Percentiles rank a stretch among this genome's conserved stretches.
phyloP scores from a whole-genome alignment of 2,888 invertebrate species.

The Buathra laborator region DNA sequence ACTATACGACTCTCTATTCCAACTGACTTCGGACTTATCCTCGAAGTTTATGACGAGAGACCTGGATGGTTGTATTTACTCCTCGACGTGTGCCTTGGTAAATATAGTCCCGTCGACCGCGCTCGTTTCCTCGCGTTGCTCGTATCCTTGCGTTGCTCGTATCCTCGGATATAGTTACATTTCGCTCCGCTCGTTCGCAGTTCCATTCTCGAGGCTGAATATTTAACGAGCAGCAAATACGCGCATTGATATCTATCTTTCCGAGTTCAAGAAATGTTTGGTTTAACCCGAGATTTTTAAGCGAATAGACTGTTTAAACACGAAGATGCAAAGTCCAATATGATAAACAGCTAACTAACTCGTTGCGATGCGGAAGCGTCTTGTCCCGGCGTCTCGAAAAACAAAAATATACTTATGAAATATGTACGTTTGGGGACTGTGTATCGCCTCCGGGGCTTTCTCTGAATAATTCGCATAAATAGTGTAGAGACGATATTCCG shows the following conservation, averaged over 20 bases:
- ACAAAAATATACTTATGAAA: background rate
- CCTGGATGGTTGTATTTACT: background rate
- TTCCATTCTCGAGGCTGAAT: background rate
- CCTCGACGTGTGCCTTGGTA: background rate
- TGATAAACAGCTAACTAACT: too few relatives aligned
- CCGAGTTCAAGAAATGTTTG: background rate
- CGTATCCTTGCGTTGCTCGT: too few relatives aligned
- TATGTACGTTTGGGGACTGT: background rate
- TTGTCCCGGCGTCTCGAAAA: background rate
- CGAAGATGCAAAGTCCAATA: too few relatives aligned
- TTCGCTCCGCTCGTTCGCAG: too few relatives aligned
- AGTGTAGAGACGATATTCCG: background rate
- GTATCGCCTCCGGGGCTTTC: background rate
- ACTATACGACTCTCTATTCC: background rate
- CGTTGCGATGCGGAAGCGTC: too few relatives aligned
- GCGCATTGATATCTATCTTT: background rate
- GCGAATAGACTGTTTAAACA: too few relatives aligned
- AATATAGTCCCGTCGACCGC: background rate
- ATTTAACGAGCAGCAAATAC: constrained; percentile 17
- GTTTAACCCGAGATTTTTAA: too few relatives aligned
- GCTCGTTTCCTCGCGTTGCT: too few relatives aligned
- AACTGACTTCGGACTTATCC: background rate
- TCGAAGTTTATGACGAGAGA: background rate
- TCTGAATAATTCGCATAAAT: background rate
- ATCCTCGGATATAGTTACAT: too few relatives aligned